phyloP scores from a whole-genome alignment of 1,140 invertebrate species.

The Leptopilina boulardi region DNA sequence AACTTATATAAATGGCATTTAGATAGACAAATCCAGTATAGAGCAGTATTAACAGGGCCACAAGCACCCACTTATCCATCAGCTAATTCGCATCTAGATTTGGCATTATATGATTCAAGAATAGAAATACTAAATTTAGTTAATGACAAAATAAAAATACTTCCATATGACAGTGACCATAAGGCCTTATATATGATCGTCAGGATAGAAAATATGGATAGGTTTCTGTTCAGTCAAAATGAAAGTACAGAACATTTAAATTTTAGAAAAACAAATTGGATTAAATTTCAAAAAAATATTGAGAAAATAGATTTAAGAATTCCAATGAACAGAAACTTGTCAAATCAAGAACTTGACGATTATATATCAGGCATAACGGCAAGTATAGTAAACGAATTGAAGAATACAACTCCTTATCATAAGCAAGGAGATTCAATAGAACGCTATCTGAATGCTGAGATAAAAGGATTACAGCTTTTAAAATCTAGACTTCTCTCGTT shows the following conservation, averaged over 20 bases:
- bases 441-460: no score
- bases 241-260: neutral
- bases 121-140: neutral
- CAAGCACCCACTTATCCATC: neutral
- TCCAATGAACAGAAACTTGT: conserved; percentile 7
- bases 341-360: conserved; percentile 12
- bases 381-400: no score
- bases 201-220: neutral
- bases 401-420: no score
- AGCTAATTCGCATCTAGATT: neutral
- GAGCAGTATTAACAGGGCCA: no score
- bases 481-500: no score
- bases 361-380: no score
- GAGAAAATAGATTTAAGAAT: neutral
- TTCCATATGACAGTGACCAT: neutral
- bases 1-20: no score
- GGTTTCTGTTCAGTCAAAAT: neutral
- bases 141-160: neutral
- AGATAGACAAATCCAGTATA: neutral
- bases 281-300: neutral
- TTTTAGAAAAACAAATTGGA: neutral
- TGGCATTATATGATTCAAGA: neutral
- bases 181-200: neutral
- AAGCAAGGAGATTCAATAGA: no score
- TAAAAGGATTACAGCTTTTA: no score